Evolutionary conservation across 2,797 vertebrate species (phyloP).

Genomic region (Ambastaia sidthimunki): DNA sequence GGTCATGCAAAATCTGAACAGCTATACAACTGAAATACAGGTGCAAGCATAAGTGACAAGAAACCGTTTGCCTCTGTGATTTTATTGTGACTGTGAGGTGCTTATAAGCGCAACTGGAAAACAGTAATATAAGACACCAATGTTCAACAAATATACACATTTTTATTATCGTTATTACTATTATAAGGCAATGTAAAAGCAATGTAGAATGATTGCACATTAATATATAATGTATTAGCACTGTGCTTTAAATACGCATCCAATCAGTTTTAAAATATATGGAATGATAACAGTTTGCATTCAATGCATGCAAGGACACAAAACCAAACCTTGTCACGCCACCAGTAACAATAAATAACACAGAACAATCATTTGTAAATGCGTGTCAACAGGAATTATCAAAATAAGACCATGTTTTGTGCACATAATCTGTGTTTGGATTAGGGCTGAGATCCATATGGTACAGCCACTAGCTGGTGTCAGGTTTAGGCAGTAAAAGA

Average conservation of each 20-base stretch:
- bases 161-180: background rate
- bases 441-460: constrained; percentile 27
- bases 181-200: background rate
- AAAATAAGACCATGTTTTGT: constrained; percentile 26
- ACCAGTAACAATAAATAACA: background rate
- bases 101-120: background rate
- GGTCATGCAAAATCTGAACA: constrained; percentile 6
- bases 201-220: background rate
- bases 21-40: background rate
- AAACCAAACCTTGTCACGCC: background rate
- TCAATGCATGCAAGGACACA: background rate
- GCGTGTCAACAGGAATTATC: constrained; percentile 2
- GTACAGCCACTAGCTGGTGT: background rate
- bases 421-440: constrained; percentile 31
- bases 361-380: constrained; percentile 13
- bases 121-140: background rate
- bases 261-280: background rate
- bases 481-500: background rate
- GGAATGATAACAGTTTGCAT: background rate
- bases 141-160: too few species aligned
- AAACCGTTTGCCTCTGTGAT: background rate
- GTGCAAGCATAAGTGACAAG: background rate
- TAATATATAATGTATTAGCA: background rate
- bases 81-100: background rate
- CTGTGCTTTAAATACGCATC: background rate